Percentiles rank a stretch among this genome's conserved stretches.
Evolutionary conservation across 2,888 invertebrate genomes (phyloP).

Genomic region (Strigamia transsilvanica): DNA sequence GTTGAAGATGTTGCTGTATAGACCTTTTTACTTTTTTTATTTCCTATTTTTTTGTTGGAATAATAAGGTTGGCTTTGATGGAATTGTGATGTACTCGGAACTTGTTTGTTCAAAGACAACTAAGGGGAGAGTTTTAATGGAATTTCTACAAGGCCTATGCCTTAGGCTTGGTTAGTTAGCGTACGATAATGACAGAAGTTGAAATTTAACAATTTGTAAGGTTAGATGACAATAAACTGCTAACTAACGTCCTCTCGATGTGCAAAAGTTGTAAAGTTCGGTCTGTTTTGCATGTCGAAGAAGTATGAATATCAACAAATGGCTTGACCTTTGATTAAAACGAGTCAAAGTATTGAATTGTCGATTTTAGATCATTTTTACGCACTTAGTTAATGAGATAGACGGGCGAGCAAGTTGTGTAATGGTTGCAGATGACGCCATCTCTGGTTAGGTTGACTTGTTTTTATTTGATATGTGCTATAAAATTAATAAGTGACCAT

Average conservation of each 20-base stretch:
- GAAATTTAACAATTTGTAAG: slow-evolving; percentile 33
- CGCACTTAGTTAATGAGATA: not conserved
- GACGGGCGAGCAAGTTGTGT: slow-evolving; percentile 37
- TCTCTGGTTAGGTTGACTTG: slow-evolving; percentile 35
- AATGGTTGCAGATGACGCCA: slow-evolving; percentile 12
- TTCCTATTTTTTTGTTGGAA: not conserved
- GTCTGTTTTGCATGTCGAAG: slow-evolving; percentile 6
- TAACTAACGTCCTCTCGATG: slow-evolving; percentile 29
- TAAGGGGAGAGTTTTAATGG: slow-evolving; percentile 43
- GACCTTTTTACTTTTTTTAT: not conserved
- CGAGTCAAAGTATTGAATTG: not conserved
- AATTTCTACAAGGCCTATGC: slow-evolving; percentile 19
- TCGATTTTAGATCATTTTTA: not conserved
- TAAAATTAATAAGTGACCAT: slow-evolving; percentile 39
- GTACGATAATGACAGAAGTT: slow-evolving; percentile 16
- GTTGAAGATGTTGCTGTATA: not conserved
- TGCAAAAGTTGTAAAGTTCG: not conserved
- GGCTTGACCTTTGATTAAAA: slow-evolving; percentile 1
- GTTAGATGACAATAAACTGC: slow-evolving; percentile 32
- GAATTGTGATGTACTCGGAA: slow-evolving; percentile 49
- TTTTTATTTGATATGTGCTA: slow-evolving; percentile 34
- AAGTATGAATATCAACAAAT: slow-evolving; percentile 19
- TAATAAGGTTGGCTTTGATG: slow-evolving; percentile 41
- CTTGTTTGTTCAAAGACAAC: slow-evolving; percentile 27
- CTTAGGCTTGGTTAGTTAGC: slow-evolving; percentile 20